A percentile compares a stretch with the other conserved stretches of the same genome.
phyloP scores from a whole-genome alignment of 1,140 invertebrate species.

The Tetramorium simillimum region DNA sequence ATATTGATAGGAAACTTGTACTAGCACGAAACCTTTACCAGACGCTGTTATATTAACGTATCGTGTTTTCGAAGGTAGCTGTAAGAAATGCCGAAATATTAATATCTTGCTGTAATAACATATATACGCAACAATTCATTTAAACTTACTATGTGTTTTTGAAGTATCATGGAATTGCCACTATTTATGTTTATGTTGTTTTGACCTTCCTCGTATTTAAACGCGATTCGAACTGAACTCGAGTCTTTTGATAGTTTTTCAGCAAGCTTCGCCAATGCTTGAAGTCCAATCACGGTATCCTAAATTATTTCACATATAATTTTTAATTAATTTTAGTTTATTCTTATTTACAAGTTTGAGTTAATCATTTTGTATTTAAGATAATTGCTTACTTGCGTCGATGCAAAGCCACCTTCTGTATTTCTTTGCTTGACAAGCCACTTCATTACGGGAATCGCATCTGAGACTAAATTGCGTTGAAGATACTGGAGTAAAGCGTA shows the following conservation, averaged over 20 bases:
- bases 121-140: background rate
- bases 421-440: conserved; percentile 95
- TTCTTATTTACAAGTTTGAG: background rate
- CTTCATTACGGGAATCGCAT: conserved; percentile 92
- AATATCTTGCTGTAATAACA: conserved; percentile 19
- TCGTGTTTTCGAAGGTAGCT: conserved; percentile 86
- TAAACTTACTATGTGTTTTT: conserved; percentile 88
- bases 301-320: conserved; percentile 74
- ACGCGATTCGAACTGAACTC: conserved; percentile 86
- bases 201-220: conserved; percentile 87
- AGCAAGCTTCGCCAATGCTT: conserved; percentile 90
- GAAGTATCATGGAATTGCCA: conserved; percentile 91
- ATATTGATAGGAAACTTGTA: conserved; percentile 94
- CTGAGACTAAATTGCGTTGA: conserved; percentile 88
- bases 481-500: conserved; percentile 92
- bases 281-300: conserved; percentile 91
- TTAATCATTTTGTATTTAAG: background rate
- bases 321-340: background rate
- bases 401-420: conserved; percentile 92
- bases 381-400: conserved; percentile 87
- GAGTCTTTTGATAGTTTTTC: conserved; percentile 86
- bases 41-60: conserved; percentile 89
- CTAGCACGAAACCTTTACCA: conserved; percentile 93
- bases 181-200: conserved; percentile 89
- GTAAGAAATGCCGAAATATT: conserved; percentile 56